Conservation (phyloP, 2,113 vertebrate genomes). For the Stegostoma tigrinum region DNA sequence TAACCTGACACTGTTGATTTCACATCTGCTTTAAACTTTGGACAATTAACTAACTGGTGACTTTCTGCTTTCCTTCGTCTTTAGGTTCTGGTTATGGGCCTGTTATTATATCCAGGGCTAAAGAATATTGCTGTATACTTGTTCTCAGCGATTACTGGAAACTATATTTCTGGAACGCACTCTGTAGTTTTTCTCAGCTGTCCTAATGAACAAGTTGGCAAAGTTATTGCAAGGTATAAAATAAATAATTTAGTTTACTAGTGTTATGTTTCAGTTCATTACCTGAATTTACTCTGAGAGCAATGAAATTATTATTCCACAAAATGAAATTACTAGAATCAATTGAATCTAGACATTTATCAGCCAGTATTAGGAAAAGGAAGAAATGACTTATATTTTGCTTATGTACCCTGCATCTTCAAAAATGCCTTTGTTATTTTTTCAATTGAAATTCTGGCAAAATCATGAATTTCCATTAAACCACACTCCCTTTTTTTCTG, state of each 20-base stretch:
- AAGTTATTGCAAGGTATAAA: conserved; percentile 74
- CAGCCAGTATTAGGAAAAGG: background rate
- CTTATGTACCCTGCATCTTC: background rate
- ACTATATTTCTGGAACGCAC: conserved; percentile 62
- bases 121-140: conserved; percentile 56
- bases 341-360: background rate
- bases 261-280: background rate
- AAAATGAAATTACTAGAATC: background rate
- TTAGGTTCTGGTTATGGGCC: conserved; percentile 54
- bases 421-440: background rate
- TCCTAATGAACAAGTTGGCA: conserved; percentile 71
- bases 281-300: background rate
- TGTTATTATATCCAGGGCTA: conserved; percentile 59
- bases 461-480: background rate
- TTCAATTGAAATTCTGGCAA: background rate
- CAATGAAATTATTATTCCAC: background rate
- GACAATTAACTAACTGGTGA: background rate
- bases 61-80: background rate
- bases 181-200: conserved; percentile 73
- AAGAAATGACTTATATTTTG: background rate
- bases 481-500: background rate
- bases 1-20: background rate
- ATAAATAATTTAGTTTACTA: background rate
- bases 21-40: background rate
- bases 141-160: conserved; percentile 57